These are phyloP conservation scores for Stegodyphus dumicola DNA, from an alignment of 1,140 invertebrate genomes.

Conservation along the genomic window DNA sequence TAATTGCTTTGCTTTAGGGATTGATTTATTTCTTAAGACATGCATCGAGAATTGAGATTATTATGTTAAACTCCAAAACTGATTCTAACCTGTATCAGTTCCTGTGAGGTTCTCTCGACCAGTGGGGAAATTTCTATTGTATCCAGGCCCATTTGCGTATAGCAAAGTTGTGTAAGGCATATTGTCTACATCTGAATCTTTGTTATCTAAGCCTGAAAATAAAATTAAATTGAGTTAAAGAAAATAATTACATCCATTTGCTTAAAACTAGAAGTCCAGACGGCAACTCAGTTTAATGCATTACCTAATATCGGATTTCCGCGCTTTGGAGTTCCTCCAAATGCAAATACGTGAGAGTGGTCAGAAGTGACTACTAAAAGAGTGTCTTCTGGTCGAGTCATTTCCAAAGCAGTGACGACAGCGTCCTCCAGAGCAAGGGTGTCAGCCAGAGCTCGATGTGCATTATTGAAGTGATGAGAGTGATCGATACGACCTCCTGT, in stretches of 20 bases:
- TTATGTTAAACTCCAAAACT: too few species aligned
- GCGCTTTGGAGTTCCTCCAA: conserved; percentile 64
- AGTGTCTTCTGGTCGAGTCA: conserved; percentile 64
- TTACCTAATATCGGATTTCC: conserved; percentile 64
- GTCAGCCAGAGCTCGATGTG: conserved; percentile 76
- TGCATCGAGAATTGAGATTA: too few species aligned
- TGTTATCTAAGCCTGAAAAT: conserved; percentile 24
- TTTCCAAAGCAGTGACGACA: conserved; percentile 60
- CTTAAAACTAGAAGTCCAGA: not conserved
- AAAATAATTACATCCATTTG: not conserved
- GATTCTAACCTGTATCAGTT: conserved; percentile 65
- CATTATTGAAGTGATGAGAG: conserved; percentile 85
- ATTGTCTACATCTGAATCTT: conserved; percentile 69
- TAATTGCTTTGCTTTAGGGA: too few species aligned
- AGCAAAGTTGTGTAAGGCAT: conserved; percentile 82
- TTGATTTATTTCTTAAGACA: too few species aligned
- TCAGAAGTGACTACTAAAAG: conserved; percentile 64
- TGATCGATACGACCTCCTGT: conserved; percentile 80
- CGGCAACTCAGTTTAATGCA: not conserved
- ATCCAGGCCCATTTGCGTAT: conserved; percentile 83
- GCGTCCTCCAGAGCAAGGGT: conserved; percentile 63
- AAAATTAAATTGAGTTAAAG: not conserved
- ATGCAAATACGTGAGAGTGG: conserved; percentile 65
- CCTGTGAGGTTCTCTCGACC: conserved; percentile 67
- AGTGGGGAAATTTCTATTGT: conserved; percentile 67